Conservation (phyloP, 2,888 invertebrate genomes). For the Spisula solida region DNA sequence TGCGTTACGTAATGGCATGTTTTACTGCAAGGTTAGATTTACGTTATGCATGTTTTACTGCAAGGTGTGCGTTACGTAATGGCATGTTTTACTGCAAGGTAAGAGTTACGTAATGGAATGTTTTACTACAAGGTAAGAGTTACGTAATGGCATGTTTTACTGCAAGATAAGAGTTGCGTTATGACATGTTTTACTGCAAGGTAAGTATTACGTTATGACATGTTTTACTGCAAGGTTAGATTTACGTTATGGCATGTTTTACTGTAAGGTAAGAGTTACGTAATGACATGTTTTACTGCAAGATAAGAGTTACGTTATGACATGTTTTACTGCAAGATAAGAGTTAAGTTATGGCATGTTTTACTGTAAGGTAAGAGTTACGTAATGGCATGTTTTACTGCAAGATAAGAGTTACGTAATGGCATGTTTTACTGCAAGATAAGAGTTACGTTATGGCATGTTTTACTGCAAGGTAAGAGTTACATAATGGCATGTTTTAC, state of each 20-base stretch:
- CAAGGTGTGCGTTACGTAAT: constrained; percentile 89
- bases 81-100: constrained; percentile 90
- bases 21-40: constrained; percentile 90
- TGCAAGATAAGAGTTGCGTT: constrained; percentile 89
- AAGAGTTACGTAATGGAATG: constrained; percentile 91
- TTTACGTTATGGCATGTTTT: constrained; percentile 91
- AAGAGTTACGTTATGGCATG: constrained; percentile 91
- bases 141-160: constrained; percentile 91
- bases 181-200: constrained; percentile 90
- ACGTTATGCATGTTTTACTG: constrained; percentile 90
- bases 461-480: constrained; percentile 88
- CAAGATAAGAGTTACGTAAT: constrained; percentile 89
- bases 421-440: constrained; percentile 90
- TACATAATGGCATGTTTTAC: constrained; percentile 91
- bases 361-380: constrained; percentile 89
- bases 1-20: constrained; percentile 91
- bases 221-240: constrained; percentile 89
- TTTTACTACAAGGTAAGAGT: constrained; percentile 88
- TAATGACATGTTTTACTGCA: constrained; percentile 90
- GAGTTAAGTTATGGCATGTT: constrained; percentile 91
- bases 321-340: constrained; percentile 89
- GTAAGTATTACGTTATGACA: constrained; percentile 91
- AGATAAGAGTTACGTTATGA: constrained; percentile 91
- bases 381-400: constrained; percentile 90
- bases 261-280: constrained; percentile 89